A percentile compares a stretch with the other conserved stretches of the same genome.
Evolutionary conservation across 2,888 invertebrate species (phyloP).

Genomic region (Dicroscelio sp.): DNA sequence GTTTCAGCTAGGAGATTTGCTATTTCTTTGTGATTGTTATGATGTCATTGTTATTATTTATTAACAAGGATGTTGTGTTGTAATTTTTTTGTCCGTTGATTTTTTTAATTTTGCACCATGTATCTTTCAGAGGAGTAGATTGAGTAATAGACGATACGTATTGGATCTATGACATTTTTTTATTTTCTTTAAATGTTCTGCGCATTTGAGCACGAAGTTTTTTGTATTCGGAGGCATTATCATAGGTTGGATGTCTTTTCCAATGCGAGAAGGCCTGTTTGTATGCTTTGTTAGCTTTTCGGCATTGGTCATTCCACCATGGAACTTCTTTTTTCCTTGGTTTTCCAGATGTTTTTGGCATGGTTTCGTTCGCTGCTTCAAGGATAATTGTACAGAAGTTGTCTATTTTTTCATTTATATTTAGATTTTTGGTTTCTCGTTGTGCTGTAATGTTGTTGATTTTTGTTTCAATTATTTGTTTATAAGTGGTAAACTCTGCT

Average conservation of each 20-base stretch:
- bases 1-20: neutral
- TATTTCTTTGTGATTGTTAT: neutral
- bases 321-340: slow-evolving; percentile 11
- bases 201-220: neutral
- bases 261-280: neutral
- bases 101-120: slow-evolving; percentile 27
- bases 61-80: neutral
- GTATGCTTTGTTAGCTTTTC: neutral
- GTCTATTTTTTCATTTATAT: neutral
- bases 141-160: neutral
- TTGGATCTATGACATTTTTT: neutral
- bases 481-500: slow-evolving; percentile 42
- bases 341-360: slow-evolving; percentile 35
- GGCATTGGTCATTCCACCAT: slow-evolving; percentile 50
- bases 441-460: neutral
- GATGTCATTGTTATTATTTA: neutral
- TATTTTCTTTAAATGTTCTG: slow-evolving; percentile 20
- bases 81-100: neutral
- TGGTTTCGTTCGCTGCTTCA: neutral
- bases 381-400: neutral
- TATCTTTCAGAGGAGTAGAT: neutral
- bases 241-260: slow-evolving; percentile 15
- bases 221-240: neutral
- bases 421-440: neutral
- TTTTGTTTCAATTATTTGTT: neutral